Evolutionary conservation across 2,888 invertebrate species (phyloP), one percentile per base, ranked within the genome.

Genomic region (Lithophane semibrunnea): DNA sequence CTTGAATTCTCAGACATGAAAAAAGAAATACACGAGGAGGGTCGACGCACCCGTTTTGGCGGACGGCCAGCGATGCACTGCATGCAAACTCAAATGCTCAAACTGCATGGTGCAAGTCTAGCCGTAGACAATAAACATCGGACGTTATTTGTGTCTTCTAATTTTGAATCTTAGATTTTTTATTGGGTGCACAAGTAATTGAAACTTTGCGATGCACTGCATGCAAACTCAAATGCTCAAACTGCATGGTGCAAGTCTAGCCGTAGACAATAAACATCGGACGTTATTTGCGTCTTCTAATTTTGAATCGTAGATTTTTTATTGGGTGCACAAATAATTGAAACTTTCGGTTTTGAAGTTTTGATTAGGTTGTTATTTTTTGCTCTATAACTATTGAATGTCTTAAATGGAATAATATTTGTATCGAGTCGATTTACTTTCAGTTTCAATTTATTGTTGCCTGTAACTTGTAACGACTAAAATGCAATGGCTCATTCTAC

Each of bases 31-130:
- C 68, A 88, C 73, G 73, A 44, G 77, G 79, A 80, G 88, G 93
- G 92, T 92, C 94, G 91, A 90, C 90, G 94, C 91, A 89, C 94
- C 87, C 91, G 88, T 86, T 89, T 93, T 94, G 94, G 94, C 93
- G 85, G 78, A 70, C 75, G 85, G 91, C 94, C 94, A 94, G 93
- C 84, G 76, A 82, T 91, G 91, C 91, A 92, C 87, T 88, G 87
- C 83, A 74, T 89, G 88, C 88, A 80, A 85, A 89, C 87, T 90
- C 82, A 76, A 60, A 82, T 69, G 47, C 13, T 82, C 70, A 91
- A 90, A 90, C 88, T 92, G 90, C 92, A 92, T 79, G 80, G 78
- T 66, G 80, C 79, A 83, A 74, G 81, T 85, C 90, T 91, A 89
- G 86, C 82, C 89, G 89, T 92, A 93, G 93, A 93, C 88, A 91